Conservation (phyloP, 1,140 invertebrate species). For the Macrosteles quadrilineatus region DNA sequence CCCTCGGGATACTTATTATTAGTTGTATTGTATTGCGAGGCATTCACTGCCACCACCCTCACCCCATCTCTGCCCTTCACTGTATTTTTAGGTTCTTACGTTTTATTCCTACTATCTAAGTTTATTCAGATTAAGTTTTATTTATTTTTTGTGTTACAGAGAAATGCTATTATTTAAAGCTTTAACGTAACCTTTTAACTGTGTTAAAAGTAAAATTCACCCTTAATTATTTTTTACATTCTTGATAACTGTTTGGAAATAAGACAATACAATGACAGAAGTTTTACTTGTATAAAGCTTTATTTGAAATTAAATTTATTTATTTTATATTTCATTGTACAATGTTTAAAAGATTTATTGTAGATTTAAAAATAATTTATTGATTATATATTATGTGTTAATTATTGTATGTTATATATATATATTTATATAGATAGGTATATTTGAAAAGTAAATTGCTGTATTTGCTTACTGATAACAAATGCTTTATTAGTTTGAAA, state of each 20-base stretch:
- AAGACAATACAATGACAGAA: slow-evolving; percentile 14
- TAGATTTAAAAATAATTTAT: neutral
- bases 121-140: neutral
- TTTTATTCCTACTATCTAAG: neutral
- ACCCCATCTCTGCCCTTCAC: neutral
- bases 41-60: neutral
- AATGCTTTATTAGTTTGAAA: neutral
- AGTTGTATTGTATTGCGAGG: neutral
- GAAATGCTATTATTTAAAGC: neutral
- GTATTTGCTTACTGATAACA: slow-evolving; percentile 1
- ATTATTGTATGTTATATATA: neutral
- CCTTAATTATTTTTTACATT: too few relatives aligned
- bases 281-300: neutral
- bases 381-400: neutral
- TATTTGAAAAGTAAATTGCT: neutral
- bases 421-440: neutral
- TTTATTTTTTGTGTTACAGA: neutral
- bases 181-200: too few relatives aligned
- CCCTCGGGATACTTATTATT: too few relatives aligned
- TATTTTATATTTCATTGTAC: neutral
- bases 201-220: too few relatives aligned
- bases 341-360: neutral
- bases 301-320: slow-evolving; percentile 4
- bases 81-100: neutral
- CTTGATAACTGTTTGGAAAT: neutral